Conservation (phyloP, 1,140 invertebrate species). For the Heliconius eleuchia region DNA sequence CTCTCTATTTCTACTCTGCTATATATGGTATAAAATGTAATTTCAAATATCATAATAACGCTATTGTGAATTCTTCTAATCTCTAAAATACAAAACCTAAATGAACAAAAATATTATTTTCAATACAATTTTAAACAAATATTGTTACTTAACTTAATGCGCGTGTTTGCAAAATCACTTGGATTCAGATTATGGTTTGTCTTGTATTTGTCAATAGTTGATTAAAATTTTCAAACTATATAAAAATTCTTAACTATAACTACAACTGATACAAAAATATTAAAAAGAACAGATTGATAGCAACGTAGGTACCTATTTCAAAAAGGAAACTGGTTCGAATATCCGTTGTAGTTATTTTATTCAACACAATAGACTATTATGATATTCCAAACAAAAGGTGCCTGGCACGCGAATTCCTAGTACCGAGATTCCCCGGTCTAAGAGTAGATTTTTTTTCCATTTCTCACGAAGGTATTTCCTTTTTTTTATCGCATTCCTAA, state of each 20-base stretch:
- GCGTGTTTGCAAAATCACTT: no score
- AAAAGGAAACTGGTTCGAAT: slow-evolving; percentile 10
- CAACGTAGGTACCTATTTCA: background rate
- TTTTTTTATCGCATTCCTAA: slow-evolving; percentile 63
- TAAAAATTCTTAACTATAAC: background rate
- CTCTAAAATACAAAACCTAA: no score
- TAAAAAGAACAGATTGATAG: background rate
- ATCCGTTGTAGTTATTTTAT: slow-evolving; percentile 20
- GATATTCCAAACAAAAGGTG: slow-evolving; percentile 44
- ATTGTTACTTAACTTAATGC: background rate
- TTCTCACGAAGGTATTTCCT: slow-evolving; percentile 62
- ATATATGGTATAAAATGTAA: no score
- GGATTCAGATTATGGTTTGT: no score
- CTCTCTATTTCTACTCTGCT: no score
- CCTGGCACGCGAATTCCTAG: slow-evolving; percentile 68
- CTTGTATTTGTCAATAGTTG: no score
- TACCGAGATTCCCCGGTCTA: slow-evolving; percentile 62
- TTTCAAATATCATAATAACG: no score
- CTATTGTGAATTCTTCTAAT: no score
- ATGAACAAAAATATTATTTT: no score
- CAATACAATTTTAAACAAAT: no score
- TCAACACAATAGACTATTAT: slow-evolving; percentile 38
- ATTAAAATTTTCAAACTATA: no score
- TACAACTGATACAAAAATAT: background rate
- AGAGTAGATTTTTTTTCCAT: slow-evolving; percentile 59